Base-by-base conservation (phyloP, 2,113 vertebrate species). In the Cyphomyrus discorhynchus region DNA sequence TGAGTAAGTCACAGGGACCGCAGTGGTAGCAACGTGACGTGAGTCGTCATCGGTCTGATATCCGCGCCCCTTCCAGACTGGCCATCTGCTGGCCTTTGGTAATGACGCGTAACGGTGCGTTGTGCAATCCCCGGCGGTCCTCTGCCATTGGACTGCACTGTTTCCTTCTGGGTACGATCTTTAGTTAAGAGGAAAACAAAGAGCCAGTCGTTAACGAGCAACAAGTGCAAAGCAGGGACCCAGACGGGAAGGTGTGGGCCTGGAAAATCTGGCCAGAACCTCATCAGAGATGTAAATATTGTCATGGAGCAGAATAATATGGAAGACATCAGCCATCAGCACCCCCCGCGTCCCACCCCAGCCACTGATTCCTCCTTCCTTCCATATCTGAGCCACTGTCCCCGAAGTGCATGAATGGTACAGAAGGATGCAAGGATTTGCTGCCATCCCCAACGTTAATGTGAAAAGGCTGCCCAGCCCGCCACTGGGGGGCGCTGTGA, bases 61-160 rank as follows among this genome's bases (percentile, higher is more conserved):
- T 91, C 91, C 90, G 93, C 90, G 87, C 53, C 91, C 27, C 91
- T 91, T 92, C 92, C 93, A 92, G 88, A 86, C 74, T 80, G 53
- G 88, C 91, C 91, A 91, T 93, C 92, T 93, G 92, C 90, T 92
- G 88, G 89, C 90, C 90, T 92, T 90, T 90, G 91, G 91, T 92
- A 92, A 93, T 93, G 91, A 92, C 90, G 92, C 86, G 90, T 89
- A 90, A 89, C 77, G 62, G 90, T 86, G 7, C 86, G n/a, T 87
- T 80, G 58, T 90, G 89, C 83, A 89, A 87, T 92, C 91, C 85
- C 88, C 31, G 50, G 50, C 53, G 90, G 83, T 58, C 19, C 85
- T 89, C 83, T 88, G 88, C 50, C 91, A 45, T 31, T 84, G 89
- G 89, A 91, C 89, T 90, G 90, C 91, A 86, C 86, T 53, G 89